Conservation (phyloP, 2,888 invertebrate species). For the Polymixis flavicincta region DNA sequence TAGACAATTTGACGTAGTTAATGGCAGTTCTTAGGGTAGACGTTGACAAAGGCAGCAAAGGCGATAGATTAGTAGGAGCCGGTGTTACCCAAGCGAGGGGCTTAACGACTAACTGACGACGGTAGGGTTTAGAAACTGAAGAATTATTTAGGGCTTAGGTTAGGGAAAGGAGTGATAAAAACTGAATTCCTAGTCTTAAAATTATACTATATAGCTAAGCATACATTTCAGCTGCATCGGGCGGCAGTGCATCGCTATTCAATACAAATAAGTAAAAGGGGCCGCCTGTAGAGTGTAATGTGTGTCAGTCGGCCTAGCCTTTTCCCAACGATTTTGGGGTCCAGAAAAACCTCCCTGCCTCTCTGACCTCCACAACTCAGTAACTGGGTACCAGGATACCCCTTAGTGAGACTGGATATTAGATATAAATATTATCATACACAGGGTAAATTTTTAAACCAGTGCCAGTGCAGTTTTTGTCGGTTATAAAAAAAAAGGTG, state of each 20-base stretch:
- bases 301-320: neutral
- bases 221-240: neutral
- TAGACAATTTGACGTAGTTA: constrained; percentile 58
- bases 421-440: too few species aligned
- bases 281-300: neutral
- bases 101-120: constrained; percentile 53
- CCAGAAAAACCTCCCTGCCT: too few species aligned
- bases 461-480: too few species aligned
- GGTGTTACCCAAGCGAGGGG: constrained; percentile 20
- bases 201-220: neutral
- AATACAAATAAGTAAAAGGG: neutral
- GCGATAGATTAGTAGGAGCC: constrained; percentile 60
- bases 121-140: constrained; percentile 47
- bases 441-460: too few species aligned
- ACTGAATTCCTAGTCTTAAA: neutral
- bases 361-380: too few species aligned
- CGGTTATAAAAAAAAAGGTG: too few species aligned
- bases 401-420: too few species aligned
- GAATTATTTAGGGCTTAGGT: constrained; percentile 39
- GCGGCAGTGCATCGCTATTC: too few species aligned
- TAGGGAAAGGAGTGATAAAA: neutral
- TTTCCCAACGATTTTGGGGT: too few species aligned
- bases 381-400: too few species aligned
- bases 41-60: constrained; percentile 66
- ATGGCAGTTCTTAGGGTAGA: constrained; percentile 65